phyloP scores from a whole-genome alignment of 2,113 vertebrate species.

The Tetraodon nigroviridis region DNA sequence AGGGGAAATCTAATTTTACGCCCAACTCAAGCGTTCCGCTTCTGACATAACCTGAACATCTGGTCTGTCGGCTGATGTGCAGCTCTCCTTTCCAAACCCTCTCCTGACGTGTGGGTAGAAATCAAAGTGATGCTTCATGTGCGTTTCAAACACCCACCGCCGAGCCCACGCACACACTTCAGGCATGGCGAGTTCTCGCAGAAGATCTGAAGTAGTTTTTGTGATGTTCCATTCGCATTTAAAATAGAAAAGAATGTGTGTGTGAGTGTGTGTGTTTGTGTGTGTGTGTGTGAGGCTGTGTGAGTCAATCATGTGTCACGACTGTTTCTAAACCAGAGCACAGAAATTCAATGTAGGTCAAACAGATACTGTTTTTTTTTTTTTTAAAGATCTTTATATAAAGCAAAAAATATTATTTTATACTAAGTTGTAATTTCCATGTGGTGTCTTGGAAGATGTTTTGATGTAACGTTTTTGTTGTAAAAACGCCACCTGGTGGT shows the following conservation, averaged over 20 bases:
- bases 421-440: too few species aligned
- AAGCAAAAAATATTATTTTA: too few species aligned
- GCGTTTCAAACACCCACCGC: conserved; percentile 41
- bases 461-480: too few species aligned
- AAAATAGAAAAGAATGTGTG: too few species aligned
- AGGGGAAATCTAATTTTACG: not conserved
- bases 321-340: conserved; percentile 32
- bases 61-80: not conserved
- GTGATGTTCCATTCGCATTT: too few species aligned
- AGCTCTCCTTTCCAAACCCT: conserved; percentile 52
- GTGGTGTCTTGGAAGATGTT: too few species aligned
- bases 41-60: too few species aligned
- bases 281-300: conserved; percentile 11
- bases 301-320: conserved; percentile 33
- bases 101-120: conserved; percentile 31
- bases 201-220: too few species aligned
- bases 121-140: conserved; percentile 57
- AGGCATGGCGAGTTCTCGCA: conserved; percentile 3
- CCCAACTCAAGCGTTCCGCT: not conserved
- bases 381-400: conserved; percentile 4
- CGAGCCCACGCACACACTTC: conserved; percentile 6
- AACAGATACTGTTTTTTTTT: conserved; percentile 11
- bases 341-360: conserved; percentile 10
- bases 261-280: conserved; percentile 9
- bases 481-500: too few species aligned